Evolutionary conservation across 2,797 vertebrate species (phyloP).

Genomic region (Danio tinwini): DNA sequence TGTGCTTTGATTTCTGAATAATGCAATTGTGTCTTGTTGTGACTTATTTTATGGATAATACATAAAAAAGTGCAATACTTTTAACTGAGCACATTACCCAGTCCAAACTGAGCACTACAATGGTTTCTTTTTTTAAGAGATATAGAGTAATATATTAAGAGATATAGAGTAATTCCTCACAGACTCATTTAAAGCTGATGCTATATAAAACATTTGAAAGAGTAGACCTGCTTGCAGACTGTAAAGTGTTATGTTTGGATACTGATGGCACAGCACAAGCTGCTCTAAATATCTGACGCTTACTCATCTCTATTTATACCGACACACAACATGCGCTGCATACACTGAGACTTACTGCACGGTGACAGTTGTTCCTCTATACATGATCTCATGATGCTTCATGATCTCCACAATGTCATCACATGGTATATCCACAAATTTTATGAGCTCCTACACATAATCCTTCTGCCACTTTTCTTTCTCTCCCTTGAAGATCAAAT

Average conservation of each 20-base stretch:
- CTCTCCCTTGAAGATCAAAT: slow-evolving; percentile 80
- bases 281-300: slow-evolving; percentile 72
- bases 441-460: neutral
- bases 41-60: too few species aligned
- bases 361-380: slow-evolving; percentile 16
- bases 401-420: neutral
- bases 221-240: slow-evolving; percentile 44
- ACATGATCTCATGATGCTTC: neutral
- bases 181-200: neutral
- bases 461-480: neutral
- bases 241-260: slow-evolving; percentile 37
- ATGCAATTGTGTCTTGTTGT: too few species aligned
- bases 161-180: neutral
- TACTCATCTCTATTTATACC: slow-evolving; percentile 75
- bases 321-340: slow-evolving; percentile 8
- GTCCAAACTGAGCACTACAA: neutral
- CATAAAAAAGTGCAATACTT: neutral
- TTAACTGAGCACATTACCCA: neutral
- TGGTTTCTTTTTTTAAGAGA: neutral
- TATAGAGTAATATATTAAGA: neutral
- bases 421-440: neutral
- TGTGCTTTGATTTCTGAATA: too few species aligned
- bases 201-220: slow-evolving; percentile 5
- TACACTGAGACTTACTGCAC: slow-evolving; percentile 15
- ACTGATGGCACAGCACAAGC: slow-evolving; percentile 48